Conservation (phyloP, 64 coral and sea anemone genomes). For the Trachythela sp. region DNA sequence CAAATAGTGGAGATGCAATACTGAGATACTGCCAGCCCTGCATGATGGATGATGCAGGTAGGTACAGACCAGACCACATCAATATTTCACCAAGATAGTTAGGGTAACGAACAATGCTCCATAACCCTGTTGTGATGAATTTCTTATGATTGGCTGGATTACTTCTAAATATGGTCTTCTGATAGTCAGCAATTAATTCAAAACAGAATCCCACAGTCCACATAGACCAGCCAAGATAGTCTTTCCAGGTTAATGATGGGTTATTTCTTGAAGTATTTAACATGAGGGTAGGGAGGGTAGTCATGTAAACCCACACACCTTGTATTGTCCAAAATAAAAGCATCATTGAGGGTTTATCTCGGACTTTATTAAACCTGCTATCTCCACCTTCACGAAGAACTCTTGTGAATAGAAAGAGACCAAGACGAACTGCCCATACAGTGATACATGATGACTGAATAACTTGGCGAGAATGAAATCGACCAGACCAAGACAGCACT, state of each 20-base stretch:
- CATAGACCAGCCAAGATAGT: slow-evolving; percentile 78
- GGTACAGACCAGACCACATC: slow-evolving; percentile 76
- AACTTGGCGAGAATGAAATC: slow-evolving; percentile 61
- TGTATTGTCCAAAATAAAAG: slow-evolving; percentile 78
- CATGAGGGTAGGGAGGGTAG: slow-evolving; percentile 73
- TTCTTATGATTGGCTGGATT: slow-evolving; percentile 67
- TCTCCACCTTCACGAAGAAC: slow-evolving; percentile 70
- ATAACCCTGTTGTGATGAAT: slow-evolving; percentile 88
- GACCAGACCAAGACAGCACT: slow-evolving; percentile 41
- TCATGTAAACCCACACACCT: slow-evolving; percentile 75
- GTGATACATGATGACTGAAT: slow-evolving; percentile 79
- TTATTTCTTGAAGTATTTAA: slow-evolving; percentile 63
- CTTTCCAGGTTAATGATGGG: slow-evolving; percentile 63
- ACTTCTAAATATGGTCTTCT: slow-evolving; percentile 73
- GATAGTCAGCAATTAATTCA: slow-evolving; percentile 67
- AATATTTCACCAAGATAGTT: slow-evolving; percentile 96
- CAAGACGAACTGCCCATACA: slow-evolving; percentile 69
- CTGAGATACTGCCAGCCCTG: slow-evolving; percentile 64
- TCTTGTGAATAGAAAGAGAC: slow-evolving; percentile 66
- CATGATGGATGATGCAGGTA: slow-evolving; percentile 75
- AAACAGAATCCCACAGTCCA: slow-evolving; percentile 70
- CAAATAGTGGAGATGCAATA: slow-evolving; percentile 68
- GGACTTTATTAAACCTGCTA: slow-evolving; percentile 63
- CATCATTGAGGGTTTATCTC: slow-evolving; percentile 61
- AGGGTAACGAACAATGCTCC: slow-evolving; percentile 77